Evolutionary conservation across 2,797 vertebrate species (phyloP).

Genomic region (Sebastes oblongus): DNA sequence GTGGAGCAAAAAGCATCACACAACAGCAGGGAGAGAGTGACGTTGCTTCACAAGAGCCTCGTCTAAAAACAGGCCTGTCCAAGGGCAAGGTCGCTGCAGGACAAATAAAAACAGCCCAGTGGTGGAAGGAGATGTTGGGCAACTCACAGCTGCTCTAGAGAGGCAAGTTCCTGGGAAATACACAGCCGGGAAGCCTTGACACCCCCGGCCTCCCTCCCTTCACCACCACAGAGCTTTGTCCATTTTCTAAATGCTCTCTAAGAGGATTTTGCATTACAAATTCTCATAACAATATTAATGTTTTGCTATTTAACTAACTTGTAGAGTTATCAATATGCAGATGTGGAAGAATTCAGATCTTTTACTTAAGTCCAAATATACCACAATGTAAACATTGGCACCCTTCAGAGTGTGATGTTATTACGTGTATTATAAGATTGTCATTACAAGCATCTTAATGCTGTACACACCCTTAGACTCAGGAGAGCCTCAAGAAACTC

Average conservation of each 20-base stretch:
- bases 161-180: conserved; percentile 75
- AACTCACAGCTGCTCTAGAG: conserved; percentile 70
- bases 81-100: conserved; percentile 84
- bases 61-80: conserved; percentile 68
- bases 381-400: neutral
- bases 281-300: neutral
- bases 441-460: neutral
- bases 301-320: neutral
- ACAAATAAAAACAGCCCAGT: conserved; percentile 71
- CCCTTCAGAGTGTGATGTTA: neutral
- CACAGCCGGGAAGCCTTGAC: conserved; percentile 56
- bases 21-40: neutral
- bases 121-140: conserved; percentile 35
- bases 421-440: neutral
- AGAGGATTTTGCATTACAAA: neutral
- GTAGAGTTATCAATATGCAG: too few relatives aligned
- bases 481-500: neutral
- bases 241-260: neutral
- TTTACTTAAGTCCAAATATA: neutral
- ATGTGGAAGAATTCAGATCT: neutral
- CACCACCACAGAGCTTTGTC: neutral
- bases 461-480: neutral
- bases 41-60: conserved; percentile 37
- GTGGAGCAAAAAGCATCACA: neutral
- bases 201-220: too few relatives aligned